Conservation (phyloP, 2,888 invertebrate genomes). For the Sinodicranocentrus sp. region DNA sequence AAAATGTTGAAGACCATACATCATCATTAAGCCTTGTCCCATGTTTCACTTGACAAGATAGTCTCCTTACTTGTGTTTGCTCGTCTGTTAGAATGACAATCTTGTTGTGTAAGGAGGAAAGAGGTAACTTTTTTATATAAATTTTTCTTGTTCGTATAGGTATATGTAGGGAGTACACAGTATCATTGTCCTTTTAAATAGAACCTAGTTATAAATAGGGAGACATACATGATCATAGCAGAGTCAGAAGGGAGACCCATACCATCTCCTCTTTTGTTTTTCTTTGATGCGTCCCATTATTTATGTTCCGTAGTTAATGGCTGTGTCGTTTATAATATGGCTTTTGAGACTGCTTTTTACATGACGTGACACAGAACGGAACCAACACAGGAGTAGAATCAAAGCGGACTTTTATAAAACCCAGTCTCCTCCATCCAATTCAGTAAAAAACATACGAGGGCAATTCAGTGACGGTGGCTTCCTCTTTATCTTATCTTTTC, state of each 20-base stretch:
- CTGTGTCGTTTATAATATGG: not conserved
- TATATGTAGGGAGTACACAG: not conserved
- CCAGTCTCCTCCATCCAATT: too few species aligned
- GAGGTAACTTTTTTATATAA: too few species aligned
- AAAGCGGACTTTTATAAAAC: too few species aligned
- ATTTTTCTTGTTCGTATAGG: too few species aligned
- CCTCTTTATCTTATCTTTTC: too few species aligned
- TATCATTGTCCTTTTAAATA: not conserved
- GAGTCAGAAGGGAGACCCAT: not conserved
- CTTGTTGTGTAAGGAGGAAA: too few species aligned
- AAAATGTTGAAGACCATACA: slow-evolving; percentile 56
- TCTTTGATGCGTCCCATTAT: slow-evolving; percentile 9
- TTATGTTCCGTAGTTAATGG: slow-evolving; percentile 45
- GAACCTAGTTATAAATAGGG: not conserved
- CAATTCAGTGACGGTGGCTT: too few species aligned
- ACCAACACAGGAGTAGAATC: too few species aligned
- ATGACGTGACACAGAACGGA: not conserved
- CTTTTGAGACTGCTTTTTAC: not conserved
- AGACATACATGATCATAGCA: not conserved
- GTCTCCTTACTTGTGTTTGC: not conserved
- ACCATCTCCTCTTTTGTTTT: slow-evolving; percentile 18
- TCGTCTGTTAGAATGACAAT: too few species aligned
- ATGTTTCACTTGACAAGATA: slow-evolving; percentile 51
- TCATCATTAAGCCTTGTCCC: slow-evolving; percentile 54
- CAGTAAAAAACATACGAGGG: too few species aligned